Evolutionary conservation across 2,797 vertebrate genomes (phyloP).

Genomic region (Sebastes wilsoni): DNA sequence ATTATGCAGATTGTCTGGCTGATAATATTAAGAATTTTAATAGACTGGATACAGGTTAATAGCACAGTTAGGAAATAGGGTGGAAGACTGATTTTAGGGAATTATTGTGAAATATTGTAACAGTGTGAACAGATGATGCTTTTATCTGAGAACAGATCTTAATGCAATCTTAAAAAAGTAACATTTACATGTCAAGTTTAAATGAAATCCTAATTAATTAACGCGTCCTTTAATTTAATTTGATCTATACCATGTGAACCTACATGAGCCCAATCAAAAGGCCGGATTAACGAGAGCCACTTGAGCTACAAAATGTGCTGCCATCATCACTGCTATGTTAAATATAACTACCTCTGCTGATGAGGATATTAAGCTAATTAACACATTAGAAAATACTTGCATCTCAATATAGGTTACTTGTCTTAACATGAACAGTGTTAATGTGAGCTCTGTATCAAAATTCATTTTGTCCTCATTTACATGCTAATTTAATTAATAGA

Average conservation of each 20-base stretch:
- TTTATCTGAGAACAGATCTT: neutral
- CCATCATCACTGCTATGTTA: conserved; percentile 38
- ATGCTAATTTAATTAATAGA: conserved; percentile 8
- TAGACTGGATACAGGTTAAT: neutral
- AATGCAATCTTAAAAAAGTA: conserved; percentile 10
- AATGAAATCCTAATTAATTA: conserved; percentile 15
- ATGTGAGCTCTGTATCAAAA: conserved; percentile 1
- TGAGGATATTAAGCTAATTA: conserved; percentile 41
- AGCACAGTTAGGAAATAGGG: neutral
- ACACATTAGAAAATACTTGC: conserved; percentile 16
- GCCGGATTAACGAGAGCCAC: conserved; percentile 31
- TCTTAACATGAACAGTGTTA: neutral
- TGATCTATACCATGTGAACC: conserved; percentile 9
- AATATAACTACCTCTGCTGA: conserved; percentile 35
- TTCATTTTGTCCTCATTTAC: neutral
- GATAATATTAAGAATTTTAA: neutral
- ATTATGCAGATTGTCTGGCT: neutral
- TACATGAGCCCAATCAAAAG: conserved; percentile 33
- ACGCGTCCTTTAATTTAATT: conserved; percentile 2
- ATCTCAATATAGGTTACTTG: conserved; percentile 20
- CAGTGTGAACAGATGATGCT: neutral
- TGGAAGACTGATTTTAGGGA: neutral
- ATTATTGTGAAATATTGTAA: neutral
- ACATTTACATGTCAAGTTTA: conserved; percentile 5
- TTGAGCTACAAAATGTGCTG: conserved; percentile 19